Evolutionary conservation across 2,797 vertebrate species (phyloP).

Genomic region (Jordanella pulchra): DNA sequence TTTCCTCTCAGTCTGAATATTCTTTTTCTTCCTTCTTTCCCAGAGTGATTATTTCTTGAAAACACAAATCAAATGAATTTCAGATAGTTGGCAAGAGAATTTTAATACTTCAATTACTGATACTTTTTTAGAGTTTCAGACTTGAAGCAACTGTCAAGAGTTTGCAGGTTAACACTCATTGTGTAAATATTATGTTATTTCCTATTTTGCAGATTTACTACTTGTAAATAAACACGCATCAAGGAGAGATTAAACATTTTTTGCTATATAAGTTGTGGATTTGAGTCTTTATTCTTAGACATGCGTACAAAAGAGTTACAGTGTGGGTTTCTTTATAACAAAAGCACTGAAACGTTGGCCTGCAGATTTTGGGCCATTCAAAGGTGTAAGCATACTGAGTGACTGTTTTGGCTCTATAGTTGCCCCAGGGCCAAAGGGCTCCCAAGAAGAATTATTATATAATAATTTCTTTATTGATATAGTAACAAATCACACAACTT

Average conservation of each 20-base stretch:
- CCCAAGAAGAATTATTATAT: no score
- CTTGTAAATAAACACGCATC: slow-evolving; percentile 99
- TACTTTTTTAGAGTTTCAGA: slow-evolving; percentile 83
- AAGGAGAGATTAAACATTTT: slow-evolving; percentile 99
- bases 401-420: no score
- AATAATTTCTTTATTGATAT: no score
- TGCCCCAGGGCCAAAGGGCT: no score
- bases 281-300: slow-evolving; percentile 22
- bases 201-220: slow-evolving; percentile 99
- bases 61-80: slow-evolving; percentile 65
- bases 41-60: slow-evolving; percentile 52
- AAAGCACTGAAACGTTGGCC: background rate
- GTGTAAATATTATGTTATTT: slow-evolving; percentile 97
- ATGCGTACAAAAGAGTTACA: background rate
- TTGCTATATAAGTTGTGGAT: slow-evolving; percentile 86
- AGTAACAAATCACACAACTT: no score
- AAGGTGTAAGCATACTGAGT: no score
- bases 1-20: slow-evolving; percentile 50
- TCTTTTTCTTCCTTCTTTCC: slow-evolving; percentile 19
- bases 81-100: slow-evolving; percentile 66
- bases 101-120: slow-evolving; percentile 78
- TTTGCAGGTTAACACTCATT: slow-evolving; percentile 81
- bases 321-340: background rate
- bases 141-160: slow-evolving; percentile 85
- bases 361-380: background rate